Evolutionary conservation across 2,888 invertebrate genomes (phyloP), one percentile per base, ranked within the genome.

Genomic region (Colostygia pectinataria): DNA sequence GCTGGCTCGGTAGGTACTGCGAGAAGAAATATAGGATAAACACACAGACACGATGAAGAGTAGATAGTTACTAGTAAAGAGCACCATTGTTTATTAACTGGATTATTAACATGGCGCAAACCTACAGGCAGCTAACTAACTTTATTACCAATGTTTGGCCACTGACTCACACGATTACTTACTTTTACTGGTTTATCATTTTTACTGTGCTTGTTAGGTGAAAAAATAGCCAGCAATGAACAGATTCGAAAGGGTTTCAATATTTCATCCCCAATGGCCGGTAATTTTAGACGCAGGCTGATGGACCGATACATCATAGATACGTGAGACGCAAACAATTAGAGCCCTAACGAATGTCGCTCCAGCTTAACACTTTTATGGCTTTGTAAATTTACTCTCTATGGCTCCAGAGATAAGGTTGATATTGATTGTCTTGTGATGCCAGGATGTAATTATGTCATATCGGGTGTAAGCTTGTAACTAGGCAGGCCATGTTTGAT

Each of bases 231-330:
- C 15, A 15, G 4, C 4, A 4, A 15, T 3, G 15, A 15, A 2
- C 4, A 15, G 6, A 58, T 55, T 55, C 40, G 25, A 60, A 66
- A 64, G 62, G 53, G 66, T 67, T n/a, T 65, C 54, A 51, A 46
- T 55, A 53, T 53, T 53, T 51, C 54, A 53, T 61, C 61, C 63
- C 60, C 55, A 53, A 55, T 50, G 57, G 38, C 53, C 52, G 56
- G 57, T 53, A 55, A 61, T 61, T 61, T 55, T 61, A 66, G 62
- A 71, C 65, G 55, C 62, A 41, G 58, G 62, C 68, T 75, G 68
- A 66, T 74, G 79, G 76, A 71, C 74, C 77, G 80, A 79, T 79
- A 73, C 68, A 71, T 79, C 78, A 77, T 72, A 69, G 78, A 73
- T 75, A 78, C 61, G 61, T 63, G 72, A 78, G 66, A 74, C 51